Percentiles rank a stretch among this genome's conserved stretches.
Conservation (phyloP, 2,113 vertebrate genomes). For the Sorex araneus region DNA sequence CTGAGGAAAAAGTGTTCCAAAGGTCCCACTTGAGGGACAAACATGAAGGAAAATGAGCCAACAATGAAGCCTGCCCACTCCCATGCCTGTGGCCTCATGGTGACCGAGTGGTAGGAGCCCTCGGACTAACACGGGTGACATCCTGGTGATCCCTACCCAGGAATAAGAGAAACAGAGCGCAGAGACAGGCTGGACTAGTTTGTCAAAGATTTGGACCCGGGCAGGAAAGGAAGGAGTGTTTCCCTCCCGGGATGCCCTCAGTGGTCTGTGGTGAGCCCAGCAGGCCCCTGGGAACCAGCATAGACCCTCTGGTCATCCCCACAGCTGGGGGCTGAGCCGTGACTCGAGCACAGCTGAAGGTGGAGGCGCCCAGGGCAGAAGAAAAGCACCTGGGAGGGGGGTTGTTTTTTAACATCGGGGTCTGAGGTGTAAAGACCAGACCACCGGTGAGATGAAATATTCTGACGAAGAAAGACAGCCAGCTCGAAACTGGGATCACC, state of each 20-base stretch:
- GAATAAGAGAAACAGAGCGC: slow-evolving; percentile 75
- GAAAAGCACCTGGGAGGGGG: background rate
- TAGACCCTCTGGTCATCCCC: background rate
- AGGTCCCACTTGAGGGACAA: background rate
- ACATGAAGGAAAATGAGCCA: background rate
- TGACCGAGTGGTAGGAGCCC: background rate
- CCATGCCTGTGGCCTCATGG: background rate
- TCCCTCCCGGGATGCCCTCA: slow-evolving; percentile 25
- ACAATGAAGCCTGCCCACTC: background rate
- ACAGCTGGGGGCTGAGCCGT: background rate
- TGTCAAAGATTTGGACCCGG: slow-evolving; percentile 37
- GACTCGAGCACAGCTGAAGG: background rate
- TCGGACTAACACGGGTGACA: background rate
- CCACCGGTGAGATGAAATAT: slow-evolving; percentile 45
- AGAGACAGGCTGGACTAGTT: slow-evolving; percentile 64
- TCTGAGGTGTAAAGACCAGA: slow-evolving; percentile 49
- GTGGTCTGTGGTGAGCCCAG: slow-evolving; percentile 23
- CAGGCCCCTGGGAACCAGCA: background rate
- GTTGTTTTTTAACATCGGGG: slow-evolving; percentile 12
- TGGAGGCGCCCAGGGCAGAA: background rate
- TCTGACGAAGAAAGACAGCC: slow-evolving; percentile 49
- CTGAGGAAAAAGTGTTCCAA: background rate
- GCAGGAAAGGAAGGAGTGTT: slow-evolving; percentile 56
- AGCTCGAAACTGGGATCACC: slow-evolving; percentile 29
- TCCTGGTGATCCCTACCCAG: slow-evolving; percentile 32